Evolutionary conservation across 1,140 invertebrate genomes (phyloP).

Genomic region (Coboldia fuscipes): DNA sequence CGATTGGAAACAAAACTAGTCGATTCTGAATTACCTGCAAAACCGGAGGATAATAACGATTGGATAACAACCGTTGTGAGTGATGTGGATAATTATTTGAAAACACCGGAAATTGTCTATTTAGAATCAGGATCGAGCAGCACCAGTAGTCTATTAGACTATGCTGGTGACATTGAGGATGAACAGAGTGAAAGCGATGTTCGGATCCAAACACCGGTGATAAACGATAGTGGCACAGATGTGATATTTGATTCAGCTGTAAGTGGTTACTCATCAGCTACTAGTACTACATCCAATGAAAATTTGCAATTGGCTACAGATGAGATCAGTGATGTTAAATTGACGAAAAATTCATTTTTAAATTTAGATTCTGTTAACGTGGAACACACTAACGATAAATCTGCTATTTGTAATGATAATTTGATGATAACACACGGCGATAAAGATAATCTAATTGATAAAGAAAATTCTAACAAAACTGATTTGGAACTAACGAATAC

Average conservation of each 20-base stretch:
- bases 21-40: conserved; percentile 9
- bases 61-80: conserved; percentile 11
- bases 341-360: too few species aligned
- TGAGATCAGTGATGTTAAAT: too few species aligned
- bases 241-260: conserved; percentile 7
- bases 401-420: too few species aligned
- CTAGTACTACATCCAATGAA: too few species aligned
- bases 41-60: conserved; percentile 12
- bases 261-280: too few species aligned
- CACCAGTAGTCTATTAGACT: conserved; percentile 4
- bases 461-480: conserved; percentile 1
- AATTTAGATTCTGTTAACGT: too few species aligned
- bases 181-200: background rate
- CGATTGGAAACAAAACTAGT: conserved; percentile 14
- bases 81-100: conserved; percentile 6
- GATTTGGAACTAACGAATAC: background rate
- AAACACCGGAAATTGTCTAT: conserved; percentile 16
- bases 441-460: background rate
- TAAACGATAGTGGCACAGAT: conserved; percentile 15
- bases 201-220: conserved; percentile 9
- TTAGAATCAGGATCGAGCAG: conserved; percentile 17
- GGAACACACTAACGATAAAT: too few species aligned
- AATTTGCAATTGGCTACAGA: too few species aligned
- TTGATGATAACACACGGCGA: too few species aligned
- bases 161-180: conserved; percentile 5